Conservation (phyloP, 2,113 vertebrate genomes). For the Erythrocercus mccallii region DNA sequence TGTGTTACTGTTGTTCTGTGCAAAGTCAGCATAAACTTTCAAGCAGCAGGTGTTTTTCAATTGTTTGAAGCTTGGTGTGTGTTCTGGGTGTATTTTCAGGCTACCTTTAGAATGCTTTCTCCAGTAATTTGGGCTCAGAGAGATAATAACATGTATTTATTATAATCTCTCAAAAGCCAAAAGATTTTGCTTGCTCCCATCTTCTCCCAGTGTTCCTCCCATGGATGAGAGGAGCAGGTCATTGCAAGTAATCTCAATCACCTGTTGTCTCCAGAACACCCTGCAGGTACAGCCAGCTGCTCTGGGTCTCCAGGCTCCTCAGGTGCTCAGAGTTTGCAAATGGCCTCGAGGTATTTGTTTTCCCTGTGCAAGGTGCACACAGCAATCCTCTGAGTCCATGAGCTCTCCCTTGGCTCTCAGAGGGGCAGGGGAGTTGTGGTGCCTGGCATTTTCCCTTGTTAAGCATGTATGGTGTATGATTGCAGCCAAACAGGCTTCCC, state of each 20-base stretch:
- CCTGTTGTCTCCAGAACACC: accelerated
- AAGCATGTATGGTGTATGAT: accelerated
- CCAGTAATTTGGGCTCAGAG: not conserved
- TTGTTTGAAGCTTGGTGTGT: not conserved
- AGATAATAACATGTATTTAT: too few species aligned
- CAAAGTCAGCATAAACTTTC: not conserved
- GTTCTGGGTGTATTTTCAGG: not conserved
- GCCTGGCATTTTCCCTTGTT: not conserved
- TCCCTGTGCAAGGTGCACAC: not conserved
- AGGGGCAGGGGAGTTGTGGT: not conserved
- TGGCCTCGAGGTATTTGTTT: not conserved
- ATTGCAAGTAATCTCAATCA: not conserved
- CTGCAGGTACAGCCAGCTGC: not conserved
- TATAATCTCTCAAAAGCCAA: not conserved
- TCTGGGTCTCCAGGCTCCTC: not conserved
- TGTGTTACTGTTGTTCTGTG: not conserved
- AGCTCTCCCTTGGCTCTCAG: not conserved
- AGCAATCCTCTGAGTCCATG: not conserved
- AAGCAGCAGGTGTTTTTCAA: not conserved
- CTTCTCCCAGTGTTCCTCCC: not conserved
- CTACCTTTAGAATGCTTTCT: not conserved
- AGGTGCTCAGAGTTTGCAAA: not conserved
- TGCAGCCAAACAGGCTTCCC: not conserved
- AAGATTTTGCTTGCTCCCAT: not conserved
- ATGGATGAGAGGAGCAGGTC: not conserved